Evolutionary conservation across 2,888 invertebrate species (phyloP), one percentile per base, ranked within the genome.

Genomic region (Calliopum simillimum): DNA sequence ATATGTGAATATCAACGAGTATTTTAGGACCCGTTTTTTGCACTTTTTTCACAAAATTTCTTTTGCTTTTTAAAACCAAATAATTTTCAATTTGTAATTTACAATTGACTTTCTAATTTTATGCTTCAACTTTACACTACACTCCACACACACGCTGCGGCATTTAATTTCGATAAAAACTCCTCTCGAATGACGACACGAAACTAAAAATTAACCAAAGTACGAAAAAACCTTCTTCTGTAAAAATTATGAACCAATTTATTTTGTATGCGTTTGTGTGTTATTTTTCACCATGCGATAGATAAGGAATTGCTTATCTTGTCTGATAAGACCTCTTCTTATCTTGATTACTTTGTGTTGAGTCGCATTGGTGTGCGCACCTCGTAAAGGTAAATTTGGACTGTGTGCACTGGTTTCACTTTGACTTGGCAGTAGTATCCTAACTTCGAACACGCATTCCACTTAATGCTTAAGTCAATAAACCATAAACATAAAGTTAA

Each of bases 201-300:
- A 62, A 62, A 62, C 62, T 62, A 25, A 62, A 46, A n/a, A 13
- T 58, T n/a, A 25, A 33, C 33, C 33, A 8, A 8, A 33, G 33
- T 33, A 33, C 2, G 1, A 33, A 33, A 5, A 8, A 0, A 72
- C 68, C 69, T 71, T 46, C 67, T 70, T 70, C 51, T 63, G 63
- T 67, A 63, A 51, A 63, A 66, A 41, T 49, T 66, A 53, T 67
- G 63, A 16, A 70, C 6, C 70, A 70, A 64, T 68, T 72, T 33
- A 33, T 33, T 33, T 33, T 33, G 4, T 33, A 4, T 33, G 33
- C 33, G 33, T 33, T 33, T 33, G 33, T 33, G 33, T 33, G 33
- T 8, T 8, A 8, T 33, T 33, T n/a, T 33, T 33, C 33, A 33
- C 33, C 33, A 33, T 33, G 33, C 33, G 33, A 33, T 2, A 33